Conservation (phyloP, 2,113 vertebrate genomes). For the Python bivittatus region DNA sequence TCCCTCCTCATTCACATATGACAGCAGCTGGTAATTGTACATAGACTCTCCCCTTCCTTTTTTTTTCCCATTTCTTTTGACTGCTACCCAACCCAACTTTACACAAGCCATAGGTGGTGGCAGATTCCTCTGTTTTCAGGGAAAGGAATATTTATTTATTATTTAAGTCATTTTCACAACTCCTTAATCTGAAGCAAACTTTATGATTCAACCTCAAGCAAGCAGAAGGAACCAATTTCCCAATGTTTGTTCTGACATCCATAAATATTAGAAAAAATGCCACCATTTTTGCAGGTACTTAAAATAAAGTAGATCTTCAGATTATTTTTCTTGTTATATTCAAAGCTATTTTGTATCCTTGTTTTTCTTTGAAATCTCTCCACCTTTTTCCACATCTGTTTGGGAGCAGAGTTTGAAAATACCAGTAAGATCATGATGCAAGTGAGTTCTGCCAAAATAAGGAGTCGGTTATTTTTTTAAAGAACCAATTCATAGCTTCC, state of each 20-base stretch:
- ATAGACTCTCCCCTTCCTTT: neutral
- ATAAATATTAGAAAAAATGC: neutral
- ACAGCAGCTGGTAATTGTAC: neutral
- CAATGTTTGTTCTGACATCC: no score
- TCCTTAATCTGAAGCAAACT: neutral
- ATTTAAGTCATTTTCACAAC: neutral
- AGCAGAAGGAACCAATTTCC: neutral
- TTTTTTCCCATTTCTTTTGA: neutral
- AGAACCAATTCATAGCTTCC: neutral
- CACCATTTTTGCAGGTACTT: neutral
- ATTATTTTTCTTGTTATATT: neutral
- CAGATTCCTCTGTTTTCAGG: neutral
- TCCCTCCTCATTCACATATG: neutral
- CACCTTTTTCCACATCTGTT: neutral
- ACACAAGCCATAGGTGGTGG: neutral
- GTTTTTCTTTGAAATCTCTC: neutral
- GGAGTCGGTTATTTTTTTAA: neutral
- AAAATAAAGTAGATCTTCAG: neutral
- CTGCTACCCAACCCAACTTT: neutral
- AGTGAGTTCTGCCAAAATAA: neutral
- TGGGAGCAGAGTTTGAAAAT: neutral
- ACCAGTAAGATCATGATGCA: neutral
- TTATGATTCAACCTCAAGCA: neutral
- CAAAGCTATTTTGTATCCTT: neutral
- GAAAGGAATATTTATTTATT: neutral